A percentile compares a stretch with the other conserved stretches of the same genome.
Evolutionary conservation across 2,888 invertebrate species (phyloP).

Genomic region (Lochmaea crataegi): DNA sequence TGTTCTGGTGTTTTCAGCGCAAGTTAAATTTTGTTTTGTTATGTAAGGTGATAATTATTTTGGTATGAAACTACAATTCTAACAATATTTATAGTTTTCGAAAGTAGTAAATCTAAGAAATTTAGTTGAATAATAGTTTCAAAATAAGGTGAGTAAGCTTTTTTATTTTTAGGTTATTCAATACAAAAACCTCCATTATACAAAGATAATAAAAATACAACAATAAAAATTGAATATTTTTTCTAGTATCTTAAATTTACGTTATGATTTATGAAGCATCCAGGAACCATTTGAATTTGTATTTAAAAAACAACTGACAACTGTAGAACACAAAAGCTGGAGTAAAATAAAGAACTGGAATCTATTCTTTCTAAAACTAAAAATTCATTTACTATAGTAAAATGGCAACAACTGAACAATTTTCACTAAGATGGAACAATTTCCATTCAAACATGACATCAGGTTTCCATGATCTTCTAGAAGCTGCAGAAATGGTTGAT

Average conservation of each 20-base stretch:
- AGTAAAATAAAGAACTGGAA: no score
- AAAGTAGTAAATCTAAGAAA: constrained; percentile 7
- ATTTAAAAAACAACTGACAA: background rate
- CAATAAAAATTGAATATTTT: background rate
- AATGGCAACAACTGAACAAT: constrained; percentile 73
- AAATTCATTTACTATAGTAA: constrained; percentile 40
- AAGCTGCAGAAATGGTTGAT: constrained; percentile 80
- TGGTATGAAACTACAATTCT: constrained; percentile 17
- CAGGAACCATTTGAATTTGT: background rate
- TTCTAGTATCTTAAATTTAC: no score
- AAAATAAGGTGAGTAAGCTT: constrained; percentile 56
- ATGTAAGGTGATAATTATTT: constrained; percentile 48
- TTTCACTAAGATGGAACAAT: constrained; percentile 83
- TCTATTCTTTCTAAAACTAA: no score
- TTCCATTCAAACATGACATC: constrained; percentile 80
- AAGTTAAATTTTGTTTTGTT: constrained; percentile 53
- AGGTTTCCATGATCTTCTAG: constrained; percentile 77
- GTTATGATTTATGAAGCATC: background rate
- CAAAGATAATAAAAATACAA: constrained; percentile 34
- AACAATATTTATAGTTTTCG: constrained; percentile 24
- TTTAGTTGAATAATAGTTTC: constrained; percentile 20
- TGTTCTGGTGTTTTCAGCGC: constrained; percentile 51
- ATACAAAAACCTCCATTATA: background rate
- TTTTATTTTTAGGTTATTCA: constrained; percentile 50
- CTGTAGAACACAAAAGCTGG: background rate